These are phyloP conservation scores for Neomonachus schauinslandi DNA, from an alignment of 2,113 vertebrate genomes.

Conservation along the genomic window DNA sequence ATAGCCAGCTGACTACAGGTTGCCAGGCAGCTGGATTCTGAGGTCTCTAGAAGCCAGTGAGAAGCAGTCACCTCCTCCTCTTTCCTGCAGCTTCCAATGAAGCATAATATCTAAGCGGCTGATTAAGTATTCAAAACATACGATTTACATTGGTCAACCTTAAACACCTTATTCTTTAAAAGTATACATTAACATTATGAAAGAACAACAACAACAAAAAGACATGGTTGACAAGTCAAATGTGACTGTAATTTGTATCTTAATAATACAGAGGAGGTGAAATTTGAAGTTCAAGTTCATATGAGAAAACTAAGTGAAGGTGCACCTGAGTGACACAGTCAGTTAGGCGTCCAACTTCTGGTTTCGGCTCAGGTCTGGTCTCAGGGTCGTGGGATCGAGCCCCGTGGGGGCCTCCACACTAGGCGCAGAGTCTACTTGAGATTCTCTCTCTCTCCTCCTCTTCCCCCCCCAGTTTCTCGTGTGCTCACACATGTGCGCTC, in stretches of 20 bases:
- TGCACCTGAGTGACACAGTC: not conserved
- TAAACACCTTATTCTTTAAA: slow-evolving; percentile 17
- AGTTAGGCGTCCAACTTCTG: not conserved
- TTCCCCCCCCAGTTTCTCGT: not conserved
- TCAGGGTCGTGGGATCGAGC: not conserved
- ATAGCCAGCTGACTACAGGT: slow-evolving; percentile 54
- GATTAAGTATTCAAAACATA: not conserved
- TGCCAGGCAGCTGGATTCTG: slow-evolving; percentile 71
- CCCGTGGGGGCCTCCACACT: not conserved
- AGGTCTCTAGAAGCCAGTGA: slow-evolving; percentile 44
- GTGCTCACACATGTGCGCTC: not conserved
- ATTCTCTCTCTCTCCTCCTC: not conserved
- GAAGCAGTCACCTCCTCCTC: not conserved
- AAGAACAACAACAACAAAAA: not conserved
- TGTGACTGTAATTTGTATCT: not conserved
- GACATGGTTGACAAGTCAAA: not conserved
- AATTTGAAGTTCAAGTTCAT: not conserved
- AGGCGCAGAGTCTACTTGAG: not conserved
- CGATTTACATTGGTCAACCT: not conserved
- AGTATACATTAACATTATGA: not conserved
- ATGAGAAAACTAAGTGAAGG: not conserved
- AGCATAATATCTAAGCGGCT: not conserved
- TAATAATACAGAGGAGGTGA: not conserved
- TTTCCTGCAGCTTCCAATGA: slow-evolving; percentile 25
- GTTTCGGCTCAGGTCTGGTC: not conserved